Evolutionary conservation across 30 jellyfish, hydroid and myxozoan genomes (phyloP), one percentile per base, ranked within the genome.

Genomic region (Cassiopea andromeda): DNA sequence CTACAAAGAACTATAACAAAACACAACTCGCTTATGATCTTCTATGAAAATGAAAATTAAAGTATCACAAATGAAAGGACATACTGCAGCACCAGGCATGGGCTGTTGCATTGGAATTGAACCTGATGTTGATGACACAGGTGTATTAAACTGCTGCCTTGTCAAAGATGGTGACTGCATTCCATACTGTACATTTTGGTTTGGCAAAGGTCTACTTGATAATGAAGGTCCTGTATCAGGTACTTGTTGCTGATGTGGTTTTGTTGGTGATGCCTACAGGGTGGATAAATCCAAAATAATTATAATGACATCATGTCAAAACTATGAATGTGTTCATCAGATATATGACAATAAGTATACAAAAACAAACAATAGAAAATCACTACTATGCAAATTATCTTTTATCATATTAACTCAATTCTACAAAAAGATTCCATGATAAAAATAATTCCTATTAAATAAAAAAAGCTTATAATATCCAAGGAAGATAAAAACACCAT

Each of bases 131-230:
- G 75, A 44, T 38, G 83, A 75, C 17, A 59, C 50, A 9, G 89
- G 18, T 46, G 89, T n/a, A 78, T 69, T 87, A 15, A 67, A 18
- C 50, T 67, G 90, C 75, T 77, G 94, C 60, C 94, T 87, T n/a
- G 61, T 83, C 47, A 70, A 73, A 19, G 94, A 87, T 87, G 90
- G 94, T 27, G 90, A 87, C 71, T 87, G 94, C 60, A 68, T 50
- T 18, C 90, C 90, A 67, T 43, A 87, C 44, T 78, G 94, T n/a
- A 61, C 17, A 77, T 64, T 86, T 69, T 86, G 93, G 48, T 49
- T 47, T 46, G 84, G 85, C 67, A 78, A 15, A 43, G 94, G 90
- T 48, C 90, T 48, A 60, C 75, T 78, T 48, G 94, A 67, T 64
- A 87, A 46, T 1, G 87, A 67, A 46, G 89, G 94, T 16, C 94